A percentile compares a stretch with the other conserved stretches of the same genome.
phyloP scores from a whole-genome alignment of 2,113 vertebrate species.

The Aspiorhynchus laticeps region DNA sequence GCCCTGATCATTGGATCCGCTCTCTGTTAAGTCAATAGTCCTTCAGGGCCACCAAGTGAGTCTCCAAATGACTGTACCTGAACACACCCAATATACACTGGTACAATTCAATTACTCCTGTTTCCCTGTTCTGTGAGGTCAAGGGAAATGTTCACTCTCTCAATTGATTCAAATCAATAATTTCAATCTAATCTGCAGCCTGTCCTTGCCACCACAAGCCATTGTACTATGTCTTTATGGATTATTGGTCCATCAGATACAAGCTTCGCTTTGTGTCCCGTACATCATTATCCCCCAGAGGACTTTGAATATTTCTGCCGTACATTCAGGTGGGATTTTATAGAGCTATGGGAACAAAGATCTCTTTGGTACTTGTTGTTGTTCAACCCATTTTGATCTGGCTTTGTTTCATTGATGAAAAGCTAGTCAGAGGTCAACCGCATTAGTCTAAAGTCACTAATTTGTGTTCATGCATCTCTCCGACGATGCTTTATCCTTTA shows the following conservation, averaged over 20 bases:
- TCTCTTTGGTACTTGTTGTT: not conserved
- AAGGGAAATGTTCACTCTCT: constrained; percentile 52
- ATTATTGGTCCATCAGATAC: constrained; percentile 1
- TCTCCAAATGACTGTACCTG: constrained; percentile 36
- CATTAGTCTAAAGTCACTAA: not conserved
- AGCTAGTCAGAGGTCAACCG: constrained; percentile 2
- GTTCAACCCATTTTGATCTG: not conserved
- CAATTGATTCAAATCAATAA: constrained; percentile 72
- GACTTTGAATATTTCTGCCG: not conserved
- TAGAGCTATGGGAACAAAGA: not conserved
- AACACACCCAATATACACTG: constrained; percentile 43
- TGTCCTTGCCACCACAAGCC: constrained; percentile 61
- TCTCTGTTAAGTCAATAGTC: constrained; percentile 38
- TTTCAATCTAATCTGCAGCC: constrained; percentile 66
- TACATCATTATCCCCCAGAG: constrained; percentile 26
- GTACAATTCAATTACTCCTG: constrained; percentile 58
- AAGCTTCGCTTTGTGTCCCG: constrained; percentile 1
- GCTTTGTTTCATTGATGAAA: constrained; percentile 21
- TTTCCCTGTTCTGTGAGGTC: constrained; percentile 55
- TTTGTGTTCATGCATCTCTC: not conserved
- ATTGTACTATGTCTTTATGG: constrained; percentile 51
- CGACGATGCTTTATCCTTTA: not conserved
- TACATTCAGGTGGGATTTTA: not conserved
- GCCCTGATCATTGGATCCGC: constrained; percentile 32
- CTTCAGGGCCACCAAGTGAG: constrained; percentile 44